Evolutionary conservation across 2,113 vertebrate genomes (phyloP).

Genomic region (Vanacampus margaritifer): DNA sequence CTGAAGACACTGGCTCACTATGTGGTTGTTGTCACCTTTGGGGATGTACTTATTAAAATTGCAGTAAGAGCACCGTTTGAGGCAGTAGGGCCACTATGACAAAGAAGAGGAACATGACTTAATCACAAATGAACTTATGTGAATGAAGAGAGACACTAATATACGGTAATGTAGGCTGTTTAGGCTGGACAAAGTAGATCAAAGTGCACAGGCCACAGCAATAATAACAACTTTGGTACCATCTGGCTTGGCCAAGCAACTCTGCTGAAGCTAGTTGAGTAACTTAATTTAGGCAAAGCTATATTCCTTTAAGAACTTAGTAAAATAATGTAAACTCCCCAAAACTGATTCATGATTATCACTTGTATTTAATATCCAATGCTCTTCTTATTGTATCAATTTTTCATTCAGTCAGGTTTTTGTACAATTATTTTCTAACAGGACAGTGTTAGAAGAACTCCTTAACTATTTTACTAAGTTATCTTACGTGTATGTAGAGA

Average conservation of each 20-base stretch:
- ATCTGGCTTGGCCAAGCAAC: no score
- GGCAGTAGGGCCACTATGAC: constrained; percentile 90
- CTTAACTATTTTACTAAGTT: background rate
- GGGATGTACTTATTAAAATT: constrained; percentile 90
- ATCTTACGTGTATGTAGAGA: constrained; percentile 76
- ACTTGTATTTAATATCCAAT: background rate
- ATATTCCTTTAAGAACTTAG: no score
- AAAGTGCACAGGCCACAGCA: no score
- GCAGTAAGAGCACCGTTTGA: constrained; percentile 88
- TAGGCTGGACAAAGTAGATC: no score
- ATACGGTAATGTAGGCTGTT: no score
- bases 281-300: no score
- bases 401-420: no score
- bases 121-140: background rate
- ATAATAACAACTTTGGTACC: no score
- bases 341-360: background rate
- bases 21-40: constrained; percentile 66
- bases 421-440: no score
- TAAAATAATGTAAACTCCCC: no score
- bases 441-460: no score
- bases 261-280: no score
- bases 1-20: constrained; percentile 77
- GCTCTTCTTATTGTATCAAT: background rate
- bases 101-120: background rate
- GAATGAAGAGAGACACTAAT: background rate